Evolutionary conservation across 2,113 vertebrate species (phyloP), one percentile per base, ranked within the genome.

Genomic region (Rhizomys pruinosus): DNA sequence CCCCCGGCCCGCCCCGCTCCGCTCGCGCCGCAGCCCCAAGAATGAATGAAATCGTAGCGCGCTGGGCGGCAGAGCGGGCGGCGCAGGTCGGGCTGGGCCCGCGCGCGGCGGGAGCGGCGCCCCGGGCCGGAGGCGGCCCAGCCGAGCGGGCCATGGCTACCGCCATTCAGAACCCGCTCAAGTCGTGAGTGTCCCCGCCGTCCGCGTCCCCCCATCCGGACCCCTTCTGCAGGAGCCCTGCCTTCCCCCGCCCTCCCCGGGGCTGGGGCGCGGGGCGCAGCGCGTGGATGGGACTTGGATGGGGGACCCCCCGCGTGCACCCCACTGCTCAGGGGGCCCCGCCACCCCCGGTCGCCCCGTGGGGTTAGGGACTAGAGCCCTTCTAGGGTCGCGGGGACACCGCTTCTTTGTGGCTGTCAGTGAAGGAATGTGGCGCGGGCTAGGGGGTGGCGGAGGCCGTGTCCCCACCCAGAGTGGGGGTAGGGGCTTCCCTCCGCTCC

Each of bases 121-220:
- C 97, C 87, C 89, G 93, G 95, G 95, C 96, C 84, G 96, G 96
- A 96, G 95, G 96, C 91, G 95, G 97, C 94, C 95, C 95, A 66
- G 94, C 86, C 47, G 96, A 96, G 98, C 98, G 98, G 97, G 99
- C 98, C 98, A 99, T 99, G 99, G 99, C 99, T 98, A 99, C 99
- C 98, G 99, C 98, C 98, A 98, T 99, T 97, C 99, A 99, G 98
- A 99, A 99, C 98, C 99, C 99, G 96, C 98, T 99, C 97, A 99
- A 99, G 99, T 98, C 99, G 99, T 99, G 98, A 99, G 99, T 99
- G 96, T 96, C 93, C 96, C 96, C 64, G 90, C 76, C 59, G 90
- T 66, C 77, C 92, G 84, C n/a, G 57, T 52, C 47, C 94, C 90
- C 96, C 87, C 32, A 47, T 15, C 59, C 47, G 3, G 89, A 72